Percentiles rank a stretch among this genome's conserved stretches.
Conservation (phyloP, 1,140 invertebrate genomes). For the Cotesia vestalis region DNA sequence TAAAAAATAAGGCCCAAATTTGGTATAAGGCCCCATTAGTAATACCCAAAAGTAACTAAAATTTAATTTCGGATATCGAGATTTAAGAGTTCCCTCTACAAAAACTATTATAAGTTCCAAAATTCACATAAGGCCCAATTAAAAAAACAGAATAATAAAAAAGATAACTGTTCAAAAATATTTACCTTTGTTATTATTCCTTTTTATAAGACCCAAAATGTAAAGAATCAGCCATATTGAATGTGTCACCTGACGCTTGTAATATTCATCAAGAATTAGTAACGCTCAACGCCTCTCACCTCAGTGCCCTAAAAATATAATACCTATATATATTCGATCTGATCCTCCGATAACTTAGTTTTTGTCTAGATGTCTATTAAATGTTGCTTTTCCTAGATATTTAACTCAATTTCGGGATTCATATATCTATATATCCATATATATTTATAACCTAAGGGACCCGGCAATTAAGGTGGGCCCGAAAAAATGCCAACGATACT, state of each 20-base stretch:
- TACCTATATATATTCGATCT: constrained; percentile 30
- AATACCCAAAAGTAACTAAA: no score
- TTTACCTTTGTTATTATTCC: not conserved
- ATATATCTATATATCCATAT: no score
- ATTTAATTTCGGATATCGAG: no score
- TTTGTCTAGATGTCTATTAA: constrained; percentile 29
- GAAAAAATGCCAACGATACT: constrained; percentile 29
- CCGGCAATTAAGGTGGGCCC: constrained; percentile 37
- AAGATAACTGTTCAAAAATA: constrained; percentile 1
- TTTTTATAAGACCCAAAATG: not conserved
- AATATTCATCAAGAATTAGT: constrained; percentile 28
- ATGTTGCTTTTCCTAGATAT: constrained; percentile 38
- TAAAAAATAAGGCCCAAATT: no score
- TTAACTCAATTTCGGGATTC: not conserved
- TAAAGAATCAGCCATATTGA: constrained; percentile 17
- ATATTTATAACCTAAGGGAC: constrained; percentile 9
- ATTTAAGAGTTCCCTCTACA: no score
- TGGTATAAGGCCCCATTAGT: no score
- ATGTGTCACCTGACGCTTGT: constrained; percentile 21
- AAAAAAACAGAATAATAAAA: not conserved
- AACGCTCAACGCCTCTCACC: constrained; percentile 14
- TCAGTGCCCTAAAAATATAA: not conserved
- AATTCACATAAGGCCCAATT: no score
- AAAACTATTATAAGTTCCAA: no score
- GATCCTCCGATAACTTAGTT: constrained; percentile 27